Conservation (phyloP, 53 echinoderm and acorn worm genomes). For the Paracentrotus lividus region DNA sequence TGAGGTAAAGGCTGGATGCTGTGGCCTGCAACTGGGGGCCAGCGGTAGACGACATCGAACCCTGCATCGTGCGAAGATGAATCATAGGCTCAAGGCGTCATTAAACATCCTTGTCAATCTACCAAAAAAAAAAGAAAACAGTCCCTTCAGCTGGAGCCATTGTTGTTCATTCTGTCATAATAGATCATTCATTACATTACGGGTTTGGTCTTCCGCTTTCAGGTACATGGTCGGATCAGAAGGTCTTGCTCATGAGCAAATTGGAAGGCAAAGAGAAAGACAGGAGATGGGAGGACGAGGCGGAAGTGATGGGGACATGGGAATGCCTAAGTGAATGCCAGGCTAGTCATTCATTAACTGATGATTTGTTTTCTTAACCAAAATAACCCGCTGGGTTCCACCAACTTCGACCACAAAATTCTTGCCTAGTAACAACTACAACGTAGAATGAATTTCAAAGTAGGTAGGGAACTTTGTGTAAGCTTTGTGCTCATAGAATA, state of each 20-base stretch:
- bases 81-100: conserved; percentile 67
- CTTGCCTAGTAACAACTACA: not conserved
- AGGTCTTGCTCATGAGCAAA: not conserved
- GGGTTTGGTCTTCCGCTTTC: too few relatives aligned
- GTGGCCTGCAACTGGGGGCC: conserved; percentile 12
- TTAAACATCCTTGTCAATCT: conserved; percentile 47
- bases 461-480: too few relatives aligned
- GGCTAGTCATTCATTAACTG: conserved; percentile 39
- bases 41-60: not conserved
- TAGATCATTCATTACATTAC: conserved; percentile 24
- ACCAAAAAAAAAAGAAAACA: conserved; percentile 24
- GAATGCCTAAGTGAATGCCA: conserved; percentile 11
- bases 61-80: conserved; percentile 26
- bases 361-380: conserved; percentile 32
- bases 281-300: too few relatives aligned
- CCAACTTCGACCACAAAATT: conserved; percentile 29
- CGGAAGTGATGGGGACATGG: conserved; percentile 14
- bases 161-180: conserved; percentile 47
- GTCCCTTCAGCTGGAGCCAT: not conserved
- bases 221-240: not conserved
- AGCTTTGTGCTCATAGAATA: too few relatives aligned
- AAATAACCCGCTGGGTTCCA: not conserved
- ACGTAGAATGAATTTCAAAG: not conserved
- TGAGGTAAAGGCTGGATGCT: not conserved
- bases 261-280: not conserved